Base-by-base conservation (phyloP, 2,113 vertebrate species). In the Hirundichthys speculiger region DNA sequence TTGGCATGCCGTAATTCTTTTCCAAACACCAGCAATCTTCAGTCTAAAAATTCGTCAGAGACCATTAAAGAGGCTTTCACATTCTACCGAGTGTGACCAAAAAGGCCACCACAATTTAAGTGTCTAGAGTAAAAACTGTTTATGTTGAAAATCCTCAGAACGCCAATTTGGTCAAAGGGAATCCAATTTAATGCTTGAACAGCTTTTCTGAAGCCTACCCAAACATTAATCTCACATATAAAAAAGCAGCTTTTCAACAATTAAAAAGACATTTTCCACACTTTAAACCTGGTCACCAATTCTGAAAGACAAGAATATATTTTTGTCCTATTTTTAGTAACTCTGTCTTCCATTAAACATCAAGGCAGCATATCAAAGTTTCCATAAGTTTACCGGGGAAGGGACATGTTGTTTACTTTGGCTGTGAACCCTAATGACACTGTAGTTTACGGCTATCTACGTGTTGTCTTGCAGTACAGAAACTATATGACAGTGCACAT, bases 31-130 rank as follows among this genome's bases (percentile, higher is more conserved):
- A 86, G 84, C 70, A 84, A 75, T 82, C 79, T 66, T 75, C 67
- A 69, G 83, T 84, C 77, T 85, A 82, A 83, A 88, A 75, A 82
- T 70, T 82, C 50, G 71, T 86, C 53, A 79, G 79, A 89, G 84
- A 80, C 78, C 71, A 80, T 89, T 91, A 86, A 88, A 88, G 65
- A 77, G 46, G 65, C 70, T 55, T 80, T 89, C 48, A 84, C 66
- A 63, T 82, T 86, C 81, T 86, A 92, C 82, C 85, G 88, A 88
- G 85, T 78, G 78, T 88, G 86, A 90, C 88, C 76, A 75, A 88
- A 77, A 67, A 75, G 64, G 58, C 79, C 51, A 67, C 60, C 62
- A 58, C 62, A 82, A 87, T 79, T 59, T 83, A 76, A 81, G 63
- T 58, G 64, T 77, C 80, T 62, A 41, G 38, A 60, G 46, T 86